Percentiles rank a stretch among this genome's conserved stretches.
Evolutionary conservation across 2,888 invertebrate genomes (phyloP).

Genomic region (Isoperla grammatica): DNA sequence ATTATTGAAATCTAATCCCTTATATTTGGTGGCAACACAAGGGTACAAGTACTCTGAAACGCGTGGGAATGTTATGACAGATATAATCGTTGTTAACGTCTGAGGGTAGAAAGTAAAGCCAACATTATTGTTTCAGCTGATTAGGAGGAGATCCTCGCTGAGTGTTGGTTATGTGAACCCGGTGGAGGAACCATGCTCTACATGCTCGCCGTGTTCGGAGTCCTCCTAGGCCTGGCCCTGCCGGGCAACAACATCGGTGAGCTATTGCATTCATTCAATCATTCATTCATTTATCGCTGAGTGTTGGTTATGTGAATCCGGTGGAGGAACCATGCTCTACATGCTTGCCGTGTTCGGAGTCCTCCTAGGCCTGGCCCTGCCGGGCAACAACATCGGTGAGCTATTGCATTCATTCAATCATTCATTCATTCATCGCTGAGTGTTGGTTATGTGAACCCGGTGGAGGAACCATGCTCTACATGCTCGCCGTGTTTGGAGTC

Average conservation of each 20-base stretch:
- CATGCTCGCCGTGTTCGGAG: conserved; percentile 25
- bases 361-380: conserved; percentile 26
- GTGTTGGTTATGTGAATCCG: conserved; percentile 14
- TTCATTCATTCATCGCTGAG: no score
- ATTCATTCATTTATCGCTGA: no score
- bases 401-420: no score
- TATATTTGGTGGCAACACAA: neutral
- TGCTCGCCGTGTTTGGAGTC: conserved; percentile 25
- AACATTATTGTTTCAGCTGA: neutral
- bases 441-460: conserved; percentile 15
- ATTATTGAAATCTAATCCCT: neutral
- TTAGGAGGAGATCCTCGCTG: neutral
- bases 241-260: conserved; percentile 30
- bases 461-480: conserved; percentile 22
- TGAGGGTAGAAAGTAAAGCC: no score
- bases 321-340: conserved; percentile 22
- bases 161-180: conserved; percentile 15
- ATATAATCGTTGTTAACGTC: no score
- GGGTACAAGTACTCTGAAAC: no score
- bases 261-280: no score
- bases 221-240: conserved; percentile 25
- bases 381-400: conserved; percentile 30
- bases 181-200: conserved; percentile 21
- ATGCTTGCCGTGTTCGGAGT: conserved; percentile 25
- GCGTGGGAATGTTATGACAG: no score